phyloP scores from a whole-genome alignment of 2,888 invertebrate species.

The Hemistola chrysoprasaria region DNA sequence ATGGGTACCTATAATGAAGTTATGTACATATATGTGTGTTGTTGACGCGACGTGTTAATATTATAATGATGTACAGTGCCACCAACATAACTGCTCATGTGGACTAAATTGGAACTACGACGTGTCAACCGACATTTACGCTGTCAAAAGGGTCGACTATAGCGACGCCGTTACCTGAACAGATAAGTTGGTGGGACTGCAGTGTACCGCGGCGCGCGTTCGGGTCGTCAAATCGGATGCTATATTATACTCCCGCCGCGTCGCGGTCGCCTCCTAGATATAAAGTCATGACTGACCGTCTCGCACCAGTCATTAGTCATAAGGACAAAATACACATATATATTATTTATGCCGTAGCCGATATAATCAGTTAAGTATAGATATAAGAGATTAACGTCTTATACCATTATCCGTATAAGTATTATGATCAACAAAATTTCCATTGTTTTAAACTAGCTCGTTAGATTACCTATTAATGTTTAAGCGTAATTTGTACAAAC shows the following conservation, averaged over 20 bases:
- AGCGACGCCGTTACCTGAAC: too few species aligned
- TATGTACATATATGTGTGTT: conserved; percentile 42
- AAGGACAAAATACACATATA: conserved; percentile 49
- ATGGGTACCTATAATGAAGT: conserved; percentile 43
- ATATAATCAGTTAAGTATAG: conserved; percentile 65
- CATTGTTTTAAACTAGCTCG: conserved; percentile 71
- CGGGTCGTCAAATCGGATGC: too few species aligned
- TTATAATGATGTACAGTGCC: too few species aligned
- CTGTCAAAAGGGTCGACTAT: too few species aligned
- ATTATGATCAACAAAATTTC: conserved; percentile 79
- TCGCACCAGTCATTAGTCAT: conserved; percentile 73
- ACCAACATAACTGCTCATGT: too few species aligned
- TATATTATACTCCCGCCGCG: conserved; percentile 5
- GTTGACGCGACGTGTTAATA: too few species aligned
- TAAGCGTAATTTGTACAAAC: conserved; percentile 77
- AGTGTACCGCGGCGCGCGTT: not conserved
- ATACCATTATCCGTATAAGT: conserved; percentile 77
- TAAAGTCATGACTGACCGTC: conserved; percentile 68
- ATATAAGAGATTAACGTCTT: conserved; percentile 72
- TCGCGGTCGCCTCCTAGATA: conserved; percentile 39
- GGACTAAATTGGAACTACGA: too few species aligned
- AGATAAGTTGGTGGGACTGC: too few species aligned
- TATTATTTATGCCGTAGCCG: conserved; percentile 71
- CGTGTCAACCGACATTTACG: too few species aligned
- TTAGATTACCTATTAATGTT: conserved; percentile 52